Evolutionary conservation across 2,797 vertebrate species (phyloP).

Genomic region (Nannoperca obscura): DNA sequence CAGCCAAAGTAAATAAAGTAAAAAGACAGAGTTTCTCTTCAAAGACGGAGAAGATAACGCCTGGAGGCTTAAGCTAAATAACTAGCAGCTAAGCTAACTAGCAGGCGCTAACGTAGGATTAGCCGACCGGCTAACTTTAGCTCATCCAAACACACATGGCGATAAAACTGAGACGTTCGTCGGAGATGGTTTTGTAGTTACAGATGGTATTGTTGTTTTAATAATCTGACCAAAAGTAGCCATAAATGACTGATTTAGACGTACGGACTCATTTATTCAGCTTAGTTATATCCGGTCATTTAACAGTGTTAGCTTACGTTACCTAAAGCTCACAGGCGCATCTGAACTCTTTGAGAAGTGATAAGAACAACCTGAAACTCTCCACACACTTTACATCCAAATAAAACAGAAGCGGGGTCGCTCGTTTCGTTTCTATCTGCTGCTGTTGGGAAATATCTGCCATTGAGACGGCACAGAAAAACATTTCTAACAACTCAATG

Average conservation of each 20-base stretch:
- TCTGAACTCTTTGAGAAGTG: background rate
- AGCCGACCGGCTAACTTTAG: constrained; percentile 52
- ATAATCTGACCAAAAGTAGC: accelerated
- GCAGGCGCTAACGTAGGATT: background rate
- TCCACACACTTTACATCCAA: background rate
- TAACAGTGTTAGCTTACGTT: background rate
- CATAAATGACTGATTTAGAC: background rate
- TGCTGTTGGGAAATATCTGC: background rate
- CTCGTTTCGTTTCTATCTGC: background rate
- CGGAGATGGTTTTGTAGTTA: background rate
- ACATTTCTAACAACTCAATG: background rate
- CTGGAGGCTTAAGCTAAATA: background rate
- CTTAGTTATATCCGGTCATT: background rate
- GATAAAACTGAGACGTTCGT: background rate
- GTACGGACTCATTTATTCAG: accelerated
- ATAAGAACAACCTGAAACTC: background rate
- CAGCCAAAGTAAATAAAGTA: accelerated
- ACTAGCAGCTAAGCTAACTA: background rate
- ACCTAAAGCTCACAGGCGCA: background rate
- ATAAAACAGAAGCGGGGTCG: background rate
- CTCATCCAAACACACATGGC: constrained; percentile 60
- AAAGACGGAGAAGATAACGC: accelerated
- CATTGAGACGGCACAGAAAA: background rate
- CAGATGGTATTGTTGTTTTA: accelerated
- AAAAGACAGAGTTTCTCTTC: accelerated